Percentiles rank a stretch among this genome's conserved stretches.
Evolutionary conservation across 2,797 vertebrate species (phyloP).

Genomic region (Falco cherrug): DNA sequence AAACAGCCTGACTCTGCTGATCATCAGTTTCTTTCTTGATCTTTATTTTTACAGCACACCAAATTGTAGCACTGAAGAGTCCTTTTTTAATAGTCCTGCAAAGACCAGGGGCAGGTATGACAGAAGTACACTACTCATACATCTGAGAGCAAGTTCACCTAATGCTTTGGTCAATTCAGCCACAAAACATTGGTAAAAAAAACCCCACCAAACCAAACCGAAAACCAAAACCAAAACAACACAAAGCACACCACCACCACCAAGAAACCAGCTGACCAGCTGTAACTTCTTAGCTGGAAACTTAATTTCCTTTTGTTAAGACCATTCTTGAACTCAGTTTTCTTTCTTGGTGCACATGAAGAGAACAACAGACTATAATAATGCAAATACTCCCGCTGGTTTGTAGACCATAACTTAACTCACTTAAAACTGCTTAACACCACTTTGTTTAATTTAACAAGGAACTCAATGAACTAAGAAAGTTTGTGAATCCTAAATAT

Average conservation of each 20-base stretch:
- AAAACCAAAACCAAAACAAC: background rate
- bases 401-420: background rate
- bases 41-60: background rate
- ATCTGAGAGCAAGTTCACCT: background rate
- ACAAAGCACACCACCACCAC: background rate
- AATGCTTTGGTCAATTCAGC: background rate
- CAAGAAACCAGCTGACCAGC: background rate
- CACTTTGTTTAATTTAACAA: background rate
- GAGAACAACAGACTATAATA: background rate
- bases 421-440: background rate
- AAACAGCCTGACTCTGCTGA: background rate
- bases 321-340: background rate
- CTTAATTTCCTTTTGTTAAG: background rate
- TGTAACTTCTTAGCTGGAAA: background rate
- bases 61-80: background rate
- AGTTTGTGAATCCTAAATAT: background rate
- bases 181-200: background rate
- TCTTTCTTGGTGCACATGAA: background rate
- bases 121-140: background rate
- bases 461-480: background rate
- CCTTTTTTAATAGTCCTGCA: background rate
- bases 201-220: background rate
- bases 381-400: background rate
- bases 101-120: background rate
- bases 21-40: background rate